Base-by-base conservation (phyloP, 2,797 vertebrate genomes). In the Gymnocypris eckloni region DNA sequence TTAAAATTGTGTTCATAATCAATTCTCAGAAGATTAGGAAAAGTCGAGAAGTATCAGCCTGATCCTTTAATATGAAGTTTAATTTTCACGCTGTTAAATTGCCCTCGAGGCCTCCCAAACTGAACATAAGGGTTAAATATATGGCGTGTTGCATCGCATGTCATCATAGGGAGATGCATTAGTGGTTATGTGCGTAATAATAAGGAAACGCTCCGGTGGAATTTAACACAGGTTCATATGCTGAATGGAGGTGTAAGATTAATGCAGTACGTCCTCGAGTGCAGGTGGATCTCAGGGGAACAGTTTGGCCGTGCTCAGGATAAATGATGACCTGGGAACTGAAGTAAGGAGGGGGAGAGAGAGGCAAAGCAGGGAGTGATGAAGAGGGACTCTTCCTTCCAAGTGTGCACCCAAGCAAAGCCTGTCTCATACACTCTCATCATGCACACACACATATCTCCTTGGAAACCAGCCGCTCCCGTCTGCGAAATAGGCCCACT, bases 391-490 rank as follows among this genome's bases (percentile, higher is more conserved):
- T 87, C 77, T 81, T 75, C 84, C 84, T 86, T 88, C 70, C 28
- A 89, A 85, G 75, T 93, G 92, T 91, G 92, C 92, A 93, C 87
- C 91, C 90, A 90, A 94, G 93, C 92, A 94, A 89, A 95, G 93
- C 93, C 92, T 94, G 93, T 94, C 94, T 92, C 87, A 82, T 93
- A 94, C 92, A 92, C 93, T 94, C 94, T 93, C 94, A 94, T 95
- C 94, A 94, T 90, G 76, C 80, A 87, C 89, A 86, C 85, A 90
- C 66, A 83, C 85, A 90, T 59, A 83, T 90, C 88, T 83, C 88
- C 87, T 80, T 87, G 90, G 90, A 87, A 89, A 89, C 90, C 86
- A 89, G 81, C 87, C 87, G 79, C 88, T 88, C 90, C 88, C 70
- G 79, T 66, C 86, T 82, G 45, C 15, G 33, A 77, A 61, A 84